phyloP scores from a whole-genome alignment of 1,140 invertebrate genomes.

The Gryllus bimaculatus region DNA sequence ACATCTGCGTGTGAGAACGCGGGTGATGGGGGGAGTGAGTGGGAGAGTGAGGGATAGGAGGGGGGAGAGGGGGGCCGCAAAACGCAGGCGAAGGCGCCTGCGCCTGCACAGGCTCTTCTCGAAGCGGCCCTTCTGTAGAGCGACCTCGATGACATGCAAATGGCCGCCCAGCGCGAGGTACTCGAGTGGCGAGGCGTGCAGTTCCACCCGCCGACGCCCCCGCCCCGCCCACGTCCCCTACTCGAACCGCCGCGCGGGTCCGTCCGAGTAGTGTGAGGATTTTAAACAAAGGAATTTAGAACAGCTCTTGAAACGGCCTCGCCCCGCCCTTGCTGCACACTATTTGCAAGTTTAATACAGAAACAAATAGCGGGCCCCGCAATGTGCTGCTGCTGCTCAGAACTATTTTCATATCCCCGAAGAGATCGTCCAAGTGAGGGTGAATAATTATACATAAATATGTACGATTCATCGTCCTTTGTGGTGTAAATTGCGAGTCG shows the following conservation, averaged over 20 bases:
- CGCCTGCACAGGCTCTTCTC: no score
- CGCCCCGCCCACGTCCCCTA: background rate
- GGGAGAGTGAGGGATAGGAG: no score
- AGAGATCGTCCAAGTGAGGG: background rate
- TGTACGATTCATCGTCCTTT: constrained; percentile 4
- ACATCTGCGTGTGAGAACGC: no score
- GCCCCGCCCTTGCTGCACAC: background rate
- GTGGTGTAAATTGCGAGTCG: background rate
- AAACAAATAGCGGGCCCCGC: background rate
- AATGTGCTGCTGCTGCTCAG: background rate
- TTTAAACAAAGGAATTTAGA: constrained; percentile 6
- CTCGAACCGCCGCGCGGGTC: background rate
- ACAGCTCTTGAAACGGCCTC: background rate
- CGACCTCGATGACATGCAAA: background rate
- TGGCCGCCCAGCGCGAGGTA: background rate
- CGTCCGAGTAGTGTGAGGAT: background rate
- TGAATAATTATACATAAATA: constrained; percentile 6
- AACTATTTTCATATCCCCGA: constrained; percentile 1
- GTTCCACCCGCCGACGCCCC: background rate
- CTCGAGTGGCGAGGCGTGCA: background rate
- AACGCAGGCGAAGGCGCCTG: no score
- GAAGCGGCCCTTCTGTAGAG: no score
- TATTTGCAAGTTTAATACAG: constrained; percentile 5
- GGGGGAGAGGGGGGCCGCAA: no score
- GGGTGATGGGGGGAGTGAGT: no score